phyloP scores from a whole-genome alignment of 2,797 vertebrate genomes.

The Pangasius macronema region DNA sequence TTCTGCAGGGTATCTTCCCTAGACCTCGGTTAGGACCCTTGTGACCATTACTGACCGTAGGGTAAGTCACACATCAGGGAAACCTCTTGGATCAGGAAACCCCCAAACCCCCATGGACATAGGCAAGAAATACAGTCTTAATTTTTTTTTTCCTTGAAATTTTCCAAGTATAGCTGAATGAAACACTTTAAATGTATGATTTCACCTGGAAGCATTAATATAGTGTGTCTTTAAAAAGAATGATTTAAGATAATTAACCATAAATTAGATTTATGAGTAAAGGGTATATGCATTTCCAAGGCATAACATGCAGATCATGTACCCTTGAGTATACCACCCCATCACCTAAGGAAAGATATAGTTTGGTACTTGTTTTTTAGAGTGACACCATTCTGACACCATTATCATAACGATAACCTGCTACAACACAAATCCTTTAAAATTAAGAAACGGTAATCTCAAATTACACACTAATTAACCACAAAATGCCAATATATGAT shows the following conservation, averaged over 20 bases:
- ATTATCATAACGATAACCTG: background rate
- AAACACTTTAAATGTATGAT: background rate
- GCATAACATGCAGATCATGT: background rate
- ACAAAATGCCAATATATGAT: background rate
- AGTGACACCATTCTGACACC: background rate
- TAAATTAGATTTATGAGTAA: background rate
- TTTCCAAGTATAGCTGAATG: background rate
- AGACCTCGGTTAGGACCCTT: too few relatives aligned
- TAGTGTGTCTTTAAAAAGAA: background rate
- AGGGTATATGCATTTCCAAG: background rate
- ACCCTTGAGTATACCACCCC: background rate
- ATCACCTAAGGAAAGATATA: background rate
- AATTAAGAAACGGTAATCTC: background rate
- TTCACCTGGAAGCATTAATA: background rate
- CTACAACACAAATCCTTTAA: background rate
- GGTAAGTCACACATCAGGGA: too few relatives aligned
- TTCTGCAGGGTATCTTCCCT: background rate
- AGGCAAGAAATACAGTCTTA: background rate
- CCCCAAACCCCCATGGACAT: background rate
- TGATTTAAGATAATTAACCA: background rate
- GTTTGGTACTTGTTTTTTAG: background rate
- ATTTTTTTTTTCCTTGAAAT: background rate
- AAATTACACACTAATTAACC: background rate
- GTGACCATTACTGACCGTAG: too few relatives aligned
- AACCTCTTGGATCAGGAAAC: too few relatives aligned